These are phyloP conservation scores for Dasypogon diadema DNA, from an alignment of 2,888 invertebrate genomes.

Conservation along the genomic window DNA sequence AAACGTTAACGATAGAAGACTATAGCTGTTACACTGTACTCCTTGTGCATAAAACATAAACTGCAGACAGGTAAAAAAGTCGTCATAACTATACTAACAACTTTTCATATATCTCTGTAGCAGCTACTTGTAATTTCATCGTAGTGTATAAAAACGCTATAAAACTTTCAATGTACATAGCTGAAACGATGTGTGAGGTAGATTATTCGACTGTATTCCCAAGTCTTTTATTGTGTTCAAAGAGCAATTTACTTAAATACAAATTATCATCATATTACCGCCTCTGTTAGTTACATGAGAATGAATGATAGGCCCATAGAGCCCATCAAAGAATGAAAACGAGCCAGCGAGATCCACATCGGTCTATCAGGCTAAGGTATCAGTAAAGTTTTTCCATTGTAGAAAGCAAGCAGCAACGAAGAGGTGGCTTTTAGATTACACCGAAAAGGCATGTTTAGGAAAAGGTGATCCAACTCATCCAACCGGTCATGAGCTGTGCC, in stretches of 20 bases:
- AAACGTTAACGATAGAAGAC: too few relatives aligned
- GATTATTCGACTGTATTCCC: neutral
- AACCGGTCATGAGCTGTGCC: conserved; percentile 34
- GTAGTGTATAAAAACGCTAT: neutral
- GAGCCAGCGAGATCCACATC: neutral
- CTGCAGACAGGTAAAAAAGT: too few relatives aligned
- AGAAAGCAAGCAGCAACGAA: conserved; percentile 5
- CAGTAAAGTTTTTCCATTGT: conserved; percentile 10
- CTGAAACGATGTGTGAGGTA: conserved; percentile 6
- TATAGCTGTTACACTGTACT: too few relatives aligned
- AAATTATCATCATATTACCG: conserved; percentile 46
- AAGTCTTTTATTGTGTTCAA: conserved; percentile 17
- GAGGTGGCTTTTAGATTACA: conserved; percentile 31
- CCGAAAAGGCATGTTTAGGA: conserved; percentile 49
- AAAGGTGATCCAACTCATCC: conserved; percentile 47
- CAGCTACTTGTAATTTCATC: too few relatives aligned
- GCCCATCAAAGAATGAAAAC: conserved; percentile 7
- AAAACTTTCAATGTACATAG: neutral
- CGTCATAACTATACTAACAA: too few relatives aligned
- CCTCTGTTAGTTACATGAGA: conserved; percentile 10
- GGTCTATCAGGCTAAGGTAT: conserved; percentile 34
- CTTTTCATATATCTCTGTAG: too few relatives aligned
- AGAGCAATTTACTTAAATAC: conserved; percentile 37
- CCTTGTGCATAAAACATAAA: too few relatives aligned
- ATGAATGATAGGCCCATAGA: conserved; percentile 45